Evolutionary conservation across 2,888 invertebrate species (phyloP).

Genomic region (Rhagium mordax): DNA sequence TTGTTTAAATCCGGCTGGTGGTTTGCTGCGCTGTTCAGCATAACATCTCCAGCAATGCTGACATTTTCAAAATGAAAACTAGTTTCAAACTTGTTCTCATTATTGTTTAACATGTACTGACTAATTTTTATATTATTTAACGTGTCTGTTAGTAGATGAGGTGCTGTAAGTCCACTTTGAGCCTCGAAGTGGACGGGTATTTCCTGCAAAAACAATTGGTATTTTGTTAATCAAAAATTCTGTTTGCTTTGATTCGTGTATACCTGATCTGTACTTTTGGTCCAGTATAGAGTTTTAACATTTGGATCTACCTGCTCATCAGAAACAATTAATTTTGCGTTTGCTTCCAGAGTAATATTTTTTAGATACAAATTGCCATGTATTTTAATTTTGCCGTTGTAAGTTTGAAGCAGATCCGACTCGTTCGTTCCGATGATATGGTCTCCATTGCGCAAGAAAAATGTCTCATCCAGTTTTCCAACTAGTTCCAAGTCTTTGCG

Average conservation of each 20-base stretch:
- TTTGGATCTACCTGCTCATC: constrained; percentile 55
- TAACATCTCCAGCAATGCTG: constrained; percentile 60
- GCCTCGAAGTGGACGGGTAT: constrained; percentile 61
- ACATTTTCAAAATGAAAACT: constrained; percentile 63
- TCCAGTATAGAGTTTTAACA: constrained; percentile 61
- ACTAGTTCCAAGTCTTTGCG: constrained; percentile 54
- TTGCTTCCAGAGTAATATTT: constrained; percentile 54
- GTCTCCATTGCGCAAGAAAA: constrained; percentile 49
- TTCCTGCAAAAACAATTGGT: constrained; percentile 52
- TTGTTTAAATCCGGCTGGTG: constrained; percentile 61
- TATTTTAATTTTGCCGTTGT: constrained; percentile 63
- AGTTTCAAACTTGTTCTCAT: constrained; percentile 50
- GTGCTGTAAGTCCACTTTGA: constrained; percentile 57
- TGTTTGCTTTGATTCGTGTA: neutral
- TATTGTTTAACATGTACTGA: constrained; percentile 61
- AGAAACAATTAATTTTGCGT: constrained; percentile 54
- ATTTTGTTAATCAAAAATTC: no score
- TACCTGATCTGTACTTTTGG: constrained; percentile 64
- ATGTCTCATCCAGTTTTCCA: constrained; percentile 48
- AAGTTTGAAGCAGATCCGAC: constrained; percentile 63
- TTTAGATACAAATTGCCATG: constrained; percentile 61
- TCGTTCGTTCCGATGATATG: constrained; percentile 60
- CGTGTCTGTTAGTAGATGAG: constrained; percentile 59
- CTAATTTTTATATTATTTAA: constrained; percentile 60
- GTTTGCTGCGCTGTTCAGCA: constrained; percentile 50